Percentiles rank a stretch among this genome's conserved stretches.
phyloP scores from a whole-genome alignment of 1,140 invertebrate genomes.

The Parapsyche elsis region DNA sequence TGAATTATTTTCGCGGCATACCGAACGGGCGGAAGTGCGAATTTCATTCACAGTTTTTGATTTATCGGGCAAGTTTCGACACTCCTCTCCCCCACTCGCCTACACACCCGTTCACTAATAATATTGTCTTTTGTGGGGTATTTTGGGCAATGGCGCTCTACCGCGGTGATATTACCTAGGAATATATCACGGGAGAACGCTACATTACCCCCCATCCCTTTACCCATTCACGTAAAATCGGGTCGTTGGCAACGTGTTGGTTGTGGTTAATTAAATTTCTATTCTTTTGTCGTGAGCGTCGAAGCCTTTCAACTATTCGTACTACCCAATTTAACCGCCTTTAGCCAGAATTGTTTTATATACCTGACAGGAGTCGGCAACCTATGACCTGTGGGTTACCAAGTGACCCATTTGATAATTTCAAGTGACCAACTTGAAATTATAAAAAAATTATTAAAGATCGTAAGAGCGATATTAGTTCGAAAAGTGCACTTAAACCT shows the following conservation, averaged over 20 bases:
- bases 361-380: too few relatives aligned
- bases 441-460: too few relatives aligned
- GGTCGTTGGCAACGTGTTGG: background rate
- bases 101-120: constrained; percentile 48
- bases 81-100: background rate
- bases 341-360: too few relatives aligned
- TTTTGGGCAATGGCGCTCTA: background rate
- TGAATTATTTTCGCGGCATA: constrained; percentile 49
- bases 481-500: too few relatives aligned
- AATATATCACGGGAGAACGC: background rate
- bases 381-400: too few relatives aligned
- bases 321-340: too few relatives aligned
- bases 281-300: background rate
- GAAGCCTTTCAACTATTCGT: too few relatives aligned
- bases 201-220: background rate
- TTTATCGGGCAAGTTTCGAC: constrained; percentile 52
- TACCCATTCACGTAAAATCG: background rate
- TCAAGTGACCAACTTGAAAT: too few relatives aligned
- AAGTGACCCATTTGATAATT: too few relatives aligned
- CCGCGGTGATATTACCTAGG: background rate
- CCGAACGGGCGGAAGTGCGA: constrained; percentile 50
- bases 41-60: constrained; percentile 54
- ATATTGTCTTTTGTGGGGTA: constrained; percentile 50
- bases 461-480: too few relatives aligned
- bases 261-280: constrained; percentile 26